phyloP scores from a whole-genome alignment of 2,888 invertebrate genomes.

The Meloe dianella region DNA sequence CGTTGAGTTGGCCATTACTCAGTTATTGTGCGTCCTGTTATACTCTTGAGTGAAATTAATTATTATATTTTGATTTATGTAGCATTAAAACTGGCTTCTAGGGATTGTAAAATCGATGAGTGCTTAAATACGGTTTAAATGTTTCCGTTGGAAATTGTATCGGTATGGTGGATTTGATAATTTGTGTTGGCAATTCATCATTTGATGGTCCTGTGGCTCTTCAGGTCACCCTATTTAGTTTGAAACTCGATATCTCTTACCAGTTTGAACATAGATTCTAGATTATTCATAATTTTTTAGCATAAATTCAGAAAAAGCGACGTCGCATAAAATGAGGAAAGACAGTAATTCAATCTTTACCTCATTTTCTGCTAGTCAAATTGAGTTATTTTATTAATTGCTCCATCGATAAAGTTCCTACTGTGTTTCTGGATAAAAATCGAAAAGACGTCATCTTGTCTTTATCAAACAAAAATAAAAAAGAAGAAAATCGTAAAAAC shows the following conservation, averaged over 20 bases:
- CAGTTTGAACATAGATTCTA: not conserved
- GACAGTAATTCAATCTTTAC: not conserved
- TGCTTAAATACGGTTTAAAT: not conserved
- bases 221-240: not conserved
- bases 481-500: not conserved
- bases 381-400: not conserved
- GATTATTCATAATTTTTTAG: not conserved
- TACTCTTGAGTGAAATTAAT: not conserved
- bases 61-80: not conserved
- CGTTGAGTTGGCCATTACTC: too few species aligned
- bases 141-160: not conserved
- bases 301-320: not conserved
- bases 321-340: not conserved
- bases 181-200: not conserved
- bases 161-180: not conserved
- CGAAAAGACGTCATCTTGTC: not conserved
- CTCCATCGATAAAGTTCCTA: not conserved
- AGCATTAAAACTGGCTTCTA: not conserved
- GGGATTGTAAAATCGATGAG: not conserved
- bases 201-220: not conserved
- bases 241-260: conserved; percentile 1
- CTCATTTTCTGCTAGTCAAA: not conserved
- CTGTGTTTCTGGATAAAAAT: not conserved
- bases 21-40: not conserved
- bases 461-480: too few species aligned